Conservation (phyloP, 2,888 invertebrate species). For the Cataglyphis altisquamis region DNA sequence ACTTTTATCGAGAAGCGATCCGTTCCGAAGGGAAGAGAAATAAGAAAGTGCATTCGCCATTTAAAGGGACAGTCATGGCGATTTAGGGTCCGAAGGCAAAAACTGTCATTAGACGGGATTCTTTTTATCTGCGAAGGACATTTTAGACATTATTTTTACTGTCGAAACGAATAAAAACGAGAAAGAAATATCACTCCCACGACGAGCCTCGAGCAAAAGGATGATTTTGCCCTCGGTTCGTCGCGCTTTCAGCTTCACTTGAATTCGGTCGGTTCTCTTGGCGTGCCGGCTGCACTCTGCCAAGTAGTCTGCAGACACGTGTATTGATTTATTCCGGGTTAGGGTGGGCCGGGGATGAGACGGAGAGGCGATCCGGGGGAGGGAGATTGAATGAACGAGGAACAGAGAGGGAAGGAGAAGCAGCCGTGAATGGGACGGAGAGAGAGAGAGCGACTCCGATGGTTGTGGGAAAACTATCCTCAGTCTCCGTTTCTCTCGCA, state of each 20-base stretch:
- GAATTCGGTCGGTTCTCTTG: conserved; percentile 72
- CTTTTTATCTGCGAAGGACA: not conserved
- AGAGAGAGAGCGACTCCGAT: conserved; percentile 42
- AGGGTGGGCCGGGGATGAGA: conserved; percentile 58
- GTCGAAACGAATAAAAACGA: not conserved
- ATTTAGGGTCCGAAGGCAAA: not conserved
- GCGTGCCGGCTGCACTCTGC: conserved; percentile 72
- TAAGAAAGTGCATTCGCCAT: not conserved
- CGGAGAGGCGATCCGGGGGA: conserved; percentile 39
- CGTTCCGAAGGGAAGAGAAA: not conserved
- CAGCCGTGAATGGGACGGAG: conserved; percentile 48
- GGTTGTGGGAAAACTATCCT: conserved; percentile 47
- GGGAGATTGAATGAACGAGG: conserved; percentile 54
- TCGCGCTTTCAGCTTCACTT: conserved; percentile 54
- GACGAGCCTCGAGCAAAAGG: not conserved
- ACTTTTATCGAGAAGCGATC: conserved; percentile 4
- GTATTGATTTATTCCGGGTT: conserved; percentile 86
- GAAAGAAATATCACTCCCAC: not conserved
- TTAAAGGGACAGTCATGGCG: not conserved
- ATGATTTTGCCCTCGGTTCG: conserved; percentile 28
- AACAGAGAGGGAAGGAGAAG: conserved; percentile 29
- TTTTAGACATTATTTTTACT: not conserved
- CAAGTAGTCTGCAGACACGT: conserved; percentile 85
- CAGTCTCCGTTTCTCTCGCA: conserved; percentile 35
- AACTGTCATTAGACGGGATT: not conserved